These are phyloP conservation scores for Cyclargus thomasi DNA, from an alignment of 1,140 invertebrate species.

Conservation along the genomic window DNA sequence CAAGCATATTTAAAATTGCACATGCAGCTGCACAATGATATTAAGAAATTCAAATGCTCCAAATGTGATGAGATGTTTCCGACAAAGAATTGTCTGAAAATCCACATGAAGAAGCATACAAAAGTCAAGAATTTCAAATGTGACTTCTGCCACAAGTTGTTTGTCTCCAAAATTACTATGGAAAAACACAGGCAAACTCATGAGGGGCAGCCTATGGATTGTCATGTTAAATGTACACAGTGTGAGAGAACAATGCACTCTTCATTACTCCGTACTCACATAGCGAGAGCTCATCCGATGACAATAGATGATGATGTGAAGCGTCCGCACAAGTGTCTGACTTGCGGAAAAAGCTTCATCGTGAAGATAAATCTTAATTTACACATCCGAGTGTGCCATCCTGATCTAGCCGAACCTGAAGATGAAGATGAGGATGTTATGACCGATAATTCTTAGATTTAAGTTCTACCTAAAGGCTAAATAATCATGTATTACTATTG, in stretches of 20 bases:
- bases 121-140: constrained; percentile 73
- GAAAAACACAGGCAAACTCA: constrained; percentile 64
- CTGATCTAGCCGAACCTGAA: constrained; percentile 59
- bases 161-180: constrained; percentile 72
- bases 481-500: constrained; percentile 52
- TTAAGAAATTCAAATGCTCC: constrained; percentile 80
- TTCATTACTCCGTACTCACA: constrained; percentile 56
- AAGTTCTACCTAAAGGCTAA: constrained; percentile 31
- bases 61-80: constrained; percentile 82
- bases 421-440: constrained; percentile 67
- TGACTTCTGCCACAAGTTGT: constrained; percentile 69
- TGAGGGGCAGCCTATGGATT: constrained; percentile 61
- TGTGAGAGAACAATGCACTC: constrained; percentile 67
- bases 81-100: constrained; percentile 78
- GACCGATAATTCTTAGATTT: constrained; percentile 63
- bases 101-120: constrained; percentile 74
- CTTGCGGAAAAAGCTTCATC: constrained; percentile 66
- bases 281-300: constrained; percentile 51
- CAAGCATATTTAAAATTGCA: constrained; percentile 77
- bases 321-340: constrained; percentile 60
- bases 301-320: constrained; percentile 61
- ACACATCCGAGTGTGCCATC: constrained; percentile 64
- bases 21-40: constrained; percentile 79
- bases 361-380: constrained; percentile 68
- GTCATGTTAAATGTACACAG: constrained; percentile 61